A percentile compares a stretch with the other conserved stretches of the same genome.
phyloP scores from a whole-genome alignment of 2,888 invertebrate genomes.

The Macropis europaea region DNA sequence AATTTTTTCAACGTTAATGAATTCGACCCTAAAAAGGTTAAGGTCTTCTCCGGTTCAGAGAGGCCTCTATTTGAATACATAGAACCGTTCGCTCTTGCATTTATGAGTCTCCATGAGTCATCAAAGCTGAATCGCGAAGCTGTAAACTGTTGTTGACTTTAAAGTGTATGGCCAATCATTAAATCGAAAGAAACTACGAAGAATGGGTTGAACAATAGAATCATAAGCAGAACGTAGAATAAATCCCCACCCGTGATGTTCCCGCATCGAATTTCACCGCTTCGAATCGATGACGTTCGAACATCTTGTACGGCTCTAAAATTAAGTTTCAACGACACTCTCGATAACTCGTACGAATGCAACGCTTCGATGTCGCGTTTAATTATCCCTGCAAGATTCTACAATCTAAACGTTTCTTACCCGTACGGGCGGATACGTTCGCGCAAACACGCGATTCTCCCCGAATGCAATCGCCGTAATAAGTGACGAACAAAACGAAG shows the following conservation, averaged over 20 bases:
- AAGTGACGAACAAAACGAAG: too few relatives aligned
- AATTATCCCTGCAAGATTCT: too few relatives aligned
- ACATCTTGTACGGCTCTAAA: background rate
- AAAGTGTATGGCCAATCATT: background rate
- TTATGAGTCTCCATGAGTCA: too few relatives aligned
- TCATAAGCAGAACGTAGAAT: background rate
- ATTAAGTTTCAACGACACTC: background rate
- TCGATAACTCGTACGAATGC: background rate
- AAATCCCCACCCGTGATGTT: background rate
- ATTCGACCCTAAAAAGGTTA: too few relatives aligned
- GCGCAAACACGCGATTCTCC: too few relatives aligned
- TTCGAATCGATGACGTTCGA: slow-evolving; percentile 2
- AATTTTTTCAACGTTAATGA: too few relatives aligned
- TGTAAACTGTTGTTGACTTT: background rate
- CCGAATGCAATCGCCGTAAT: too few relatives aligned
- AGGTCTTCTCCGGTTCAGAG: too few relatives aligned
- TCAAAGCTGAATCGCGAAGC: background rate
- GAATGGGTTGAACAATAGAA: background rate
- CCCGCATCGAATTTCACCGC: background rate
- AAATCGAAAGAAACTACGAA: background rate
- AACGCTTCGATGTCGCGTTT: background rate
- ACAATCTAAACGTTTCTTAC: too few relatives aligned
- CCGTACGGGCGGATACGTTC: too few relatives aligned
- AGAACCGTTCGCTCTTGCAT: too few relatives aligned
- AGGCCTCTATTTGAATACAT: too few relatives aligned